Base-by-base conservation (phyloP, 2,113 vertebrate species). In the Clarias batrachus region DNA sequence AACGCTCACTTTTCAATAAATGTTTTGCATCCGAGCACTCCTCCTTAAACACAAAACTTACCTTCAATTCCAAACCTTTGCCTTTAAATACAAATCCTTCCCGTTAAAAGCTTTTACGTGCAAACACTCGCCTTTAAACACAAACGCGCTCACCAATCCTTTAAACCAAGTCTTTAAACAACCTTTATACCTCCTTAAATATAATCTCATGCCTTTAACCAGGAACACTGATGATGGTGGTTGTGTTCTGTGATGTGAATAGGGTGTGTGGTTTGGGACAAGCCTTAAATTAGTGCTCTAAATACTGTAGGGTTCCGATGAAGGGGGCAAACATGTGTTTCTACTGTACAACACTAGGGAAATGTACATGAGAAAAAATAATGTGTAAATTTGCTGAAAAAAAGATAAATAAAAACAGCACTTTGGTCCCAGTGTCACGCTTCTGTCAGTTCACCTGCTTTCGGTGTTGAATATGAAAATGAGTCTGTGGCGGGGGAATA, bases 391-490 rank as follows among this genome's bases (percentile, higher is more conserved):
- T 37, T 37, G 33, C 33, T 37, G 33, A 37, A 37, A 37, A 37
- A 37, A 37, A 37, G 33, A 37, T 37, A 37, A 37, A 37, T 30
- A 41, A 9, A 13, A 66, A n/a, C 25, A 5, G 10, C n/a, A 66
- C 65, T 66, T 66, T 13, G 52, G 65, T 62, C 65, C 8, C 19
- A 68, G 62, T 30, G 62, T 6, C 77, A 81, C 6, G 14, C 80
- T 83, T 59, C 4, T 23, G 41, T 59, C 59, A 30, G 27, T 7
- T 76, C 17, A 19, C 8, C 2, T 52, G 66, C 9, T 70, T 77
- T 71, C 12, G 19, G 27, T 33, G 56, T 78, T 88, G 52, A 27
- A 30, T 81, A 81, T 81, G 84, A 17, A 30, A 77, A 84, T 59
- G 83, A 63, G 60, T 86, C 54, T 66, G n/a, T 56, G 48, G 65